These are phyloP conservation scores for Microcebus lehilahytsara DNA, from an alignment of 2,113 vertebrate species.

Conservation along the genomic window DNA sequence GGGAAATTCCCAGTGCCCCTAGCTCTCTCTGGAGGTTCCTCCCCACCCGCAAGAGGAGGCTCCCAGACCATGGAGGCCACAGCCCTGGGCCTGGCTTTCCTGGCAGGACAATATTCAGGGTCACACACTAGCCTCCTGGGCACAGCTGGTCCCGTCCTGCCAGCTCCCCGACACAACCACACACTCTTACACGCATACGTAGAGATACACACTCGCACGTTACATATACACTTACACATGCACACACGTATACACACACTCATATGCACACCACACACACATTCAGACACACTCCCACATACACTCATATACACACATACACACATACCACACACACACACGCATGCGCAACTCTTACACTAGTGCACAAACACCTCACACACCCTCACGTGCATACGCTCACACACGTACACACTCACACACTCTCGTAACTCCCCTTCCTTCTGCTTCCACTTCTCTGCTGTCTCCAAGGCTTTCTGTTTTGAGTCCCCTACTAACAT, in stretches of 20 bases:
- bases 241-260: neutral
- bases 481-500: neutral
- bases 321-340: neutral
- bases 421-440: no score
- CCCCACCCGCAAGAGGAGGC: neutral
- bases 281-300: neutral
- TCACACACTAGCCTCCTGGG: neutral
- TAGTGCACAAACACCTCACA: no score
- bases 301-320: neutral
- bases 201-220: neutral
- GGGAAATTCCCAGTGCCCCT: neutral
- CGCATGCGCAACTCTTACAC: no score
- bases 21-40: neutral
- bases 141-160: neutral
- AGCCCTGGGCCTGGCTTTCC: neutral
- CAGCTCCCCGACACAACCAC: neutral
- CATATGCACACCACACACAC: no score
- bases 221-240: neutral
- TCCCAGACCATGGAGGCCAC: no score
- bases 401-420: neutral
- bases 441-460: neutral
- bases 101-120: neutral
- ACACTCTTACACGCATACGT: neutral
- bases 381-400: no score
- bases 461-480: neutral